phyloP scores from a whole-genome alignment of 1,140 invertebrate genomes.

The Bombus soroeensis region DNA sequence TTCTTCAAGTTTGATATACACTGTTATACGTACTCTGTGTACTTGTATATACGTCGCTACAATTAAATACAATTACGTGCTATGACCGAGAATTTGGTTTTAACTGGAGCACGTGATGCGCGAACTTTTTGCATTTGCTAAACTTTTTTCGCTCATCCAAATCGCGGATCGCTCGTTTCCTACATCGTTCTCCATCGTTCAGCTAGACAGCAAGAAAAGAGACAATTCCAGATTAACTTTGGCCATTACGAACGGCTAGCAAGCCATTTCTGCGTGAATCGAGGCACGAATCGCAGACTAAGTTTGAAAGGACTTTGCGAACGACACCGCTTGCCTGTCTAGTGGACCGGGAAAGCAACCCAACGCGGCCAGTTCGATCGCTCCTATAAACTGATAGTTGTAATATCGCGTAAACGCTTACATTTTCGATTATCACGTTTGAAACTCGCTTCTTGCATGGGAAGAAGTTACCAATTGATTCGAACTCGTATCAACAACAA shows the following conservation, averaged over 20 bases:
- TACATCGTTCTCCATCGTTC: background rate
- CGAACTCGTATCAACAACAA: background rate
- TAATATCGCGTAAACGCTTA: background rate
- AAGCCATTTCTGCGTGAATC: slow-evolving; percentile 15
- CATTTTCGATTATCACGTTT: background rate
- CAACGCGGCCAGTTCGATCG: background rate
- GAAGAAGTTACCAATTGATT: background rate
- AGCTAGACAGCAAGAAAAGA: background rate
- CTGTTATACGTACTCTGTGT: background rate
- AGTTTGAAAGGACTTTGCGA: slow-evolving; percentile 28
- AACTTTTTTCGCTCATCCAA: background rate
- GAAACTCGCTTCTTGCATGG: background rate
- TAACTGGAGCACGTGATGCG: background rate
- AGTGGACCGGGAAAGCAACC: slow-evolving; percentile 23
- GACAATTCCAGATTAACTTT: slow-evolving; percentile 33
- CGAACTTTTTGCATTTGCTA: background rate
- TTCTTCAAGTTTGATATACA: background rate
- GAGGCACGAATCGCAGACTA: background rate
- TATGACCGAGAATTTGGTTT: too few relatives aligned
- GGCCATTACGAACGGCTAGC: slow-evolving; percentile 17
- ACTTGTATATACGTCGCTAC: background rate
- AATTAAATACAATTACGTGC: too few relatives aligned
- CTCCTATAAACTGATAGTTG: background rate
- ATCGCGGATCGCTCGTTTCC: background rate
- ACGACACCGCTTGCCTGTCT: slow-evolving; percentile 8